Conservation (phyloP, 2,113 vertebrate species). For the Chlorodrepanis virens region DNA sequence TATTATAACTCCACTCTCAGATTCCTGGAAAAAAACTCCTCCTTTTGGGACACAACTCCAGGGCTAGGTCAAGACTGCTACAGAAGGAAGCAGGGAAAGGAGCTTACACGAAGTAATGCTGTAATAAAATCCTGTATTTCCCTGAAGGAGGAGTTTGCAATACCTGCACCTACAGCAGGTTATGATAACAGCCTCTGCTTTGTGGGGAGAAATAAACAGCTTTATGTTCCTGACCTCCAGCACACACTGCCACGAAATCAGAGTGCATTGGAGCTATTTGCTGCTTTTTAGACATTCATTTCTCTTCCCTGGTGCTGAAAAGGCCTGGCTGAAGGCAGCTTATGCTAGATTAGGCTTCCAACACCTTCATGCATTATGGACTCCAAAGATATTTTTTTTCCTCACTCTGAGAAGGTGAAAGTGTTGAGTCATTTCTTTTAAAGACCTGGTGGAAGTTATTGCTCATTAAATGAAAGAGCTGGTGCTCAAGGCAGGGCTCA, state of each 20-base stretch:
- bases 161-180: neutral
- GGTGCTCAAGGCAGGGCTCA: neutral
- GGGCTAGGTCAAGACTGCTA: neutral
- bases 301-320: neutral
- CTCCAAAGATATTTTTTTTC: neutral
- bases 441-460: neutral
- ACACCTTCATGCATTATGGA: constrained; percentile 22
- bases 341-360: neutral
- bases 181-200: neutral
- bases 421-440: constrained; percentile 25
- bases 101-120: fast-evolving
- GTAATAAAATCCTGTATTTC: neutral
- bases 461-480: neutral
- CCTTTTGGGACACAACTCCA: neutral
- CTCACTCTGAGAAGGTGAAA: neutral
- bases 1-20: fast-evolving
- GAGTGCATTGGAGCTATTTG: neutral
- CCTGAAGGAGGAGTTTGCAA: neutral
- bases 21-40: neutral
- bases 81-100: neutral
- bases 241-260: neutral
- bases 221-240: constrained; percentile 23
- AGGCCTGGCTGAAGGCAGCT: constrained; percentile 4
- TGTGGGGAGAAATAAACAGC: constrained; percentile 1
- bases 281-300: constrained; percentile 33